Conservation (phyloP, 2,797 vertebrate species). For the Onychomys torridus region DNA sequence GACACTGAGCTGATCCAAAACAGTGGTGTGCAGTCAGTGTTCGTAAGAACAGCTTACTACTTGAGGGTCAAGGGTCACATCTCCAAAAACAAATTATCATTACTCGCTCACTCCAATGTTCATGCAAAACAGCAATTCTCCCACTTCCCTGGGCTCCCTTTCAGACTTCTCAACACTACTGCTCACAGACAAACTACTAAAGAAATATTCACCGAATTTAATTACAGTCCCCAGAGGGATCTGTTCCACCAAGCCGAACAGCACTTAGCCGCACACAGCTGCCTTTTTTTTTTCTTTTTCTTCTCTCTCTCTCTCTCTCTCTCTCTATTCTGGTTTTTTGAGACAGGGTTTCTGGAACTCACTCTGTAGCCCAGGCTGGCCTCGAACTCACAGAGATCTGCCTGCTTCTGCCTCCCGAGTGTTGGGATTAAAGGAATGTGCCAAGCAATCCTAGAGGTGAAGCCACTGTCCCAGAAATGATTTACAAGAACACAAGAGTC, state of each 20-base stretch:
- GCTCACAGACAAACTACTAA: neutral
- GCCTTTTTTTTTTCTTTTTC: neutral
- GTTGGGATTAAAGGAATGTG: too few species aligned
- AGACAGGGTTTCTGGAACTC: too few species aligned
- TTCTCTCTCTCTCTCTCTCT: too few species aligned
- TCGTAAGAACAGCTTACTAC: neutral
- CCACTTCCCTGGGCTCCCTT: neutral
- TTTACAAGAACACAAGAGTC: neutral
- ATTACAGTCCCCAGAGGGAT: neutral
- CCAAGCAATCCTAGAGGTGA: neutral
- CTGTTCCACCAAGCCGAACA: neutral
- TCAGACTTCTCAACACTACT: neutral
- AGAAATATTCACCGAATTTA: neutral
- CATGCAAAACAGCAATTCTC: neutral
- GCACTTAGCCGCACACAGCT: neutral
- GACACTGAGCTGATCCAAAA: neutral
- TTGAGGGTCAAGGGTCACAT: neutral
- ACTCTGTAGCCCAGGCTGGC: too few species aligned
- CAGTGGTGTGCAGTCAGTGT: neutral
- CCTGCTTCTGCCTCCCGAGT: too few species aligned
- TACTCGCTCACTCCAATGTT: neutral
- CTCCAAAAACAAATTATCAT: neutral
- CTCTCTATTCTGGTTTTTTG: too few species aligned
- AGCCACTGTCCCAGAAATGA: neutral
- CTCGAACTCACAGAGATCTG: too few species aligned